Evolutionary conservation across 2,888 invertebrate genomes (phyloP).

Genomic region (Myopa tessellatipennis): DNA sequence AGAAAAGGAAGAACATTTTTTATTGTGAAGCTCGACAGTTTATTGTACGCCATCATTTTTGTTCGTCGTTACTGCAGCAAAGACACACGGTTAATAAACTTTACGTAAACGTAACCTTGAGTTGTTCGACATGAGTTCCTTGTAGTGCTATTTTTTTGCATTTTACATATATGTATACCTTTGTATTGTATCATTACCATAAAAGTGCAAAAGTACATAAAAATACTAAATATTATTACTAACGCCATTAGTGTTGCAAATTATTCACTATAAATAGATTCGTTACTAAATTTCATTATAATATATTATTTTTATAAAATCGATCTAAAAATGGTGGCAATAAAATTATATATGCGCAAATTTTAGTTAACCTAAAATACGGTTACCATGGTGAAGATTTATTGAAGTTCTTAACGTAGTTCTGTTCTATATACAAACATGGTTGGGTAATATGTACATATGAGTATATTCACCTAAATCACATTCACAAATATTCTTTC

Average conservation of each 20-base stretch:
- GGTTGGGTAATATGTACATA: background rate
- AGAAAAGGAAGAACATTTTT: constrained; percentile 2
- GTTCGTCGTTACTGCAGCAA: background rate
- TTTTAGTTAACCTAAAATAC: background rate
- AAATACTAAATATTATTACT: background rate
- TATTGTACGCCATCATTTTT: background rate
- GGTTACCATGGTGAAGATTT: background rate
- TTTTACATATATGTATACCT: background rate
- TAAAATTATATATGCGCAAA: constrained; percentile 6
- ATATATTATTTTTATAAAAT: background rate
- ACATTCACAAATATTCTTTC: no score
- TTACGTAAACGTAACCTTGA: constrained; percentile 35
- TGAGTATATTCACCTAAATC: no score
- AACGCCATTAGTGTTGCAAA: background rate
- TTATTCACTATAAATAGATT: background rate
- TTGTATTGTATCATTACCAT: background rate
- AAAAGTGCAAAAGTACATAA: background rate
- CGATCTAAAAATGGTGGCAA: constrained; percentile 18
- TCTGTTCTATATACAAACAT: background rate
- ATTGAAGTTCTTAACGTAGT: background rate
- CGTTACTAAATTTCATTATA: background rate
- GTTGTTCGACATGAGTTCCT: constrained; percentile 18
- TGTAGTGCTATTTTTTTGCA: background rate
- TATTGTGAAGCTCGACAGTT: background rate
- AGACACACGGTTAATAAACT: constrained; percentile 37